Conservation (phyloP, 2,888 invertebrate species). For the Mayetiola destructor region DNA sequence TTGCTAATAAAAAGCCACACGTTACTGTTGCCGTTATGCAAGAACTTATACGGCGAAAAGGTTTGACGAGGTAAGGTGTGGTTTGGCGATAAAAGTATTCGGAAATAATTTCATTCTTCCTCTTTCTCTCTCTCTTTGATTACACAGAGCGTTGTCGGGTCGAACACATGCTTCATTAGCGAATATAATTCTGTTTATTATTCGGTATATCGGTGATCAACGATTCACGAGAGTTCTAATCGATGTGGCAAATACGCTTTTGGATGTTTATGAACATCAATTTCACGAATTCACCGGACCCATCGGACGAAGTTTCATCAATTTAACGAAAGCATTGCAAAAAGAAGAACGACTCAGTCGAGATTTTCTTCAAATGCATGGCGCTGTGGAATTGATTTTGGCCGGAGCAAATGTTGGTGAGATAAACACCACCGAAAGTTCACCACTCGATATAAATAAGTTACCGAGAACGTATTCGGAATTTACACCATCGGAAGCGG, state of each 20-base stretch:
- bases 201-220: conserved; percentile 53
- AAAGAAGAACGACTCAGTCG: conserved; percentile 54
- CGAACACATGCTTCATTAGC: conserved; percentile 51
- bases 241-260: conserved; percentile 56
- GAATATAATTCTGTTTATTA: conserved; percentile 60
- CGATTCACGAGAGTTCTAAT: conserved; percentile 59
- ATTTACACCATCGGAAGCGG: conserved; percentile 1
- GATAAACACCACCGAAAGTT: conserved; percentile 20
- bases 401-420: conserved; percentile 42
- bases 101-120: background rate
- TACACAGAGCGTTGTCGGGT: conserved; percentile 49
- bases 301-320: conserved; percentile 44
- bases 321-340: conserved; percentile 45
- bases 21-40: conserved; percentile 66
- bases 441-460: background rate
- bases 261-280: conserved; percentile 58
- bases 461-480: background rate
- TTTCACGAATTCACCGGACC: conserved; percentile 47
- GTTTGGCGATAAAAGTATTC: background rate
- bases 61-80: conserved; percentile 40
- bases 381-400: conserved; percentile 50
- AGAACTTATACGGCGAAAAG: conserved; percentile 73
- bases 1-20: conserved; percentile 54
- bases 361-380: conserved; percentile 50
- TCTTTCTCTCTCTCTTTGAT: background rate